phyloP scores from a whole-genome alignment of 2,888 invertebrate species.

The Megamerina dolium region DNA sequence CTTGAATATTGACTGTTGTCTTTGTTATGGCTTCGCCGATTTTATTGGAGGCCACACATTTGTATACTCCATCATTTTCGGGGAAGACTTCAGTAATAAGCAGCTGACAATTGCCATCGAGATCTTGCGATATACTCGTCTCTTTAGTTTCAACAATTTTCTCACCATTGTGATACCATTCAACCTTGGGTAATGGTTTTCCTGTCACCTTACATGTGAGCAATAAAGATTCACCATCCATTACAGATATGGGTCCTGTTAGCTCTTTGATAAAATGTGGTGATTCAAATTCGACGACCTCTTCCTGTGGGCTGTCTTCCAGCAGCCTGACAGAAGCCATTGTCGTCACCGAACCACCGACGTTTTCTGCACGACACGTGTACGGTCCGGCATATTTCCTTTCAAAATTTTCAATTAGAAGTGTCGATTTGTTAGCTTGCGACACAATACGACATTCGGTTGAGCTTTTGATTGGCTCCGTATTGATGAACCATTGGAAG shows the following conservation, averaged over 20 bases:
- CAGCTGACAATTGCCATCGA: conserved; percentile 73
- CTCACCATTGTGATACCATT: conserved; percentile 72
- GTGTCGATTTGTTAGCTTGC: conserved; percentile 68
- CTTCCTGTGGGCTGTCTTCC: conserved; percentile 52
- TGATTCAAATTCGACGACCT: conserved; percentile 58
- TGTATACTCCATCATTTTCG: conserved; percentile 84
- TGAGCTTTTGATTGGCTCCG: conserved; percentile 64
- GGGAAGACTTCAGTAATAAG: conserved; percentile 82
- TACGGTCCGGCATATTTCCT: conserved; percentile 68
- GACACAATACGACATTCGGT: conserved; percentile 67
- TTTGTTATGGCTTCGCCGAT: conserved; percentile 76
- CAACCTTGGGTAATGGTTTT: conserved; percentile 71
- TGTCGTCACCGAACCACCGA: conserved; percentile 81
- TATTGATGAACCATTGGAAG: conserved; percentile 81
- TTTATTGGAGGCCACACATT: conserved; percentile 74
- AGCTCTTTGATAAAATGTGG: conserved; percentile 74
- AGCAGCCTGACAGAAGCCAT: conserved; percentile 66
- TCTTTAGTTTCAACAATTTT: conserved; percentile 72
- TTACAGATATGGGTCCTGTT: conserved; percentile 63
- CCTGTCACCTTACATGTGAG: conserved; percentile 69
- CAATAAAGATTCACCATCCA: conserved; percentile 83
- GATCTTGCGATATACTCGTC: conserved; percentile 65
- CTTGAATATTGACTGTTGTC: conserved; percentile 74
- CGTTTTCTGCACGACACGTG: conserved; percentile 85
- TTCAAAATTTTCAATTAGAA: conserved; percentile 67